phyloP scores from a whole-genome alignment of 2,888 invertebrate genomes.

The Pristionchus exspectatus region DNA sequence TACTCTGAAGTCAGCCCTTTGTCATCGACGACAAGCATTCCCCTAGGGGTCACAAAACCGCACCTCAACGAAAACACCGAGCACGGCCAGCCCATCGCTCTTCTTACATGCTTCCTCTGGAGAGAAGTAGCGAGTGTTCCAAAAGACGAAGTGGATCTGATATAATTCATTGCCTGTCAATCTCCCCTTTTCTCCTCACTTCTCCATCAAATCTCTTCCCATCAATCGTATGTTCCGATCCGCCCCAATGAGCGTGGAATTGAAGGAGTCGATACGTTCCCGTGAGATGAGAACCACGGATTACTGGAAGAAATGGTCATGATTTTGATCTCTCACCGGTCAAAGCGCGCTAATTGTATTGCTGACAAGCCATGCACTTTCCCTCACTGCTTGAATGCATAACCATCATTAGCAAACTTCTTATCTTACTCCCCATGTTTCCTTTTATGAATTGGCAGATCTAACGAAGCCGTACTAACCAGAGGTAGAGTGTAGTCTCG shows the following conservation, averaged over 20 bases:
- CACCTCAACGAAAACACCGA: conserved; percentile 75
- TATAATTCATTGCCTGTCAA: background rate
- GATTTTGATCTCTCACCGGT: too few species aligned
- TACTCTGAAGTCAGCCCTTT: too few species aligned
- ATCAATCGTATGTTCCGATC: conserved; percentile 59
- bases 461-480: background rate
- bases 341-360: too few species aligned
- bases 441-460: background rate
- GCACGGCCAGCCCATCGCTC: conserved; percentile 73
- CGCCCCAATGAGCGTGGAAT: conserved; percentile 63
- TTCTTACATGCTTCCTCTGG: conserved; percentile 70
- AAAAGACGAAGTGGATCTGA: conserved; percentile 76
- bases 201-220: conserved; percentile 54
- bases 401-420: too few species aligned
- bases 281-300: conserved; percentile 55
- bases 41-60: too few species aligned
- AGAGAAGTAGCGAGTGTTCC: conserved; percentile 72
- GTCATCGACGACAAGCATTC: too few species aligned
- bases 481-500: conserved; percentile 17
- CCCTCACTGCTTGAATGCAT: too few species aligned
- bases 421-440: background rate
- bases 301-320: background rate
- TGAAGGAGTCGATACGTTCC: conserved; percentile 57
- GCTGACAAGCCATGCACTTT: too few species aligned
- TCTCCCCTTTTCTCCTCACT: conserved; percentile 19